phyloP scores from a whole-genome alignment of 2,888 invertebrate species.

The Capitulum mitella region DNA sequence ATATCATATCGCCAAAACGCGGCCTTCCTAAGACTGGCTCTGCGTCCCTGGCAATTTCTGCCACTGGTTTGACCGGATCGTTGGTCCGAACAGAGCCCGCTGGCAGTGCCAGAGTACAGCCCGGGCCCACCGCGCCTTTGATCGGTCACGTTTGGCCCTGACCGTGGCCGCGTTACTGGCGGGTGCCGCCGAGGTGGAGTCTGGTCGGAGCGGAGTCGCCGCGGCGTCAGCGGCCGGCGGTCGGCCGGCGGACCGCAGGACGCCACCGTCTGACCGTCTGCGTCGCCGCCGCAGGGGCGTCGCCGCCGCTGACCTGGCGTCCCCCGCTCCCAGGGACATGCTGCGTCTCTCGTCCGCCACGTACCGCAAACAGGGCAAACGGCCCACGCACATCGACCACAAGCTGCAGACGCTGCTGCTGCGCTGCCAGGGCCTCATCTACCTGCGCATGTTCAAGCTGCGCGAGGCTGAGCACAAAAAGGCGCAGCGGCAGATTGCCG shows the following conservation, averaged over 20 bases:
- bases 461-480: background rate
- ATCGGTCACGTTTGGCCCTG: too few species aligned
- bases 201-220: too few species aligned
- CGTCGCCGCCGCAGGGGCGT: background rate
- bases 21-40: too few species aligned
- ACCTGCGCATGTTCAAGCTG: constrained; percentile 17
- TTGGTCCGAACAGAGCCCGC: too few species aligned
- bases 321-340: constrained; percentile 13
- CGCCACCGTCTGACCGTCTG: background rate
- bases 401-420: constrained; percentile 25
- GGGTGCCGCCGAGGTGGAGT: too few species aligned
- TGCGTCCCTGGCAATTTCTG: too few species aligned
- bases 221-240: too few species aligned
- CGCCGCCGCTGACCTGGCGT: background rate
- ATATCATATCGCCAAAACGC: too few species aligned
- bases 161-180: too few species aligned
- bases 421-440: constrained; percentile 25
- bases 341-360: constrained; percentile 19
- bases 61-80: too few species aligned
- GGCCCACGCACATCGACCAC: constrained; percentile 19
- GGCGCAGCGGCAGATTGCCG: constrained; percentile 8
- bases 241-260: background rate
- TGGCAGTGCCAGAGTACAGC: too few species aligned
- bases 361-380: constrained; percentile 14
- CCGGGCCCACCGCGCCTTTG: too few species aligned